A percentile compares a stretch with the other conserved stretches of the same genome.
These are phyloP conservation scores for Microplitis deprimator DNA, from an alignment of 2,888 invertebrate species.

Conservation along the genomic window DNA sequence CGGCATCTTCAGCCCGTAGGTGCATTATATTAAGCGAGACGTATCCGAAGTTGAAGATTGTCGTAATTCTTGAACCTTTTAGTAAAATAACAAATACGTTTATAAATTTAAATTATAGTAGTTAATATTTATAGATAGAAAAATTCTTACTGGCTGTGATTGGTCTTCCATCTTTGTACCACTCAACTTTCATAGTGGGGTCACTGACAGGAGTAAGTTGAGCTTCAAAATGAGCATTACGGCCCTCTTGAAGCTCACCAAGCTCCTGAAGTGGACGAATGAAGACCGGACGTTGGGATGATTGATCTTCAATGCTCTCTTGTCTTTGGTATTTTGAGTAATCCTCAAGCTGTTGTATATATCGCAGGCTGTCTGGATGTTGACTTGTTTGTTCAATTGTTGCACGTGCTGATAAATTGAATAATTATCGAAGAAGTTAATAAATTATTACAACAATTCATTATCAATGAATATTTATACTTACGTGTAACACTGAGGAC, in stretches of 20 bases:
- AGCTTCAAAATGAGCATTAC: conserved; percentile 94
- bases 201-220: conserved; percentile 93
- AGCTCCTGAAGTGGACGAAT: conserved; percentile 89
- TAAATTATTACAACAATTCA: no score
- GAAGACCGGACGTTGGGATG: conserved; percentile 87
- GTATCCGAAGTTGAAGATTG: conserved; percentile 99
- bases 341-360: conserved; percentile 92
- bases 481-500: conserved; percentile 81
- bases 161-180: conserved; percentile 95
- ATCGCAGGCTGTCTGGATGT: conserved; percentile 92
- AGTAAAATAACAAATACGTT: not conserved
- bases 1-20: conserved; percentile 98
- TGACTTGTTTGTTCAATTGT: conserved; percentile 90
- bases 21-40: conserved; percentile 98
- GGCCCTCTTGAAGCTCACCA: conserved; percentile 90
- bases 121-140: not conserved
- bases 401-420: conserved; percentile 75
- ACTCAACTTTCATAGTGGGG: conserved; percentile 94
- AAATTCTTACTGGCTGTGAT: conserved; percentile 87
- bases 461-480: conserved; percentile 39
- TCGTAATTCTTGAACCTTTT: conserved; percentile 89
- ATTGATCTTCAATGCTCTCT: conserved; percentile 87
- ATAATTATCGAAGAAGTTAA: not conserved
- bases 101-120: no score
- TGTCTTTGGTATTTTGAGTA: conserved; percentile 89